A percentile compares a stretch with the other conserved stretches of the same genome.
Evolutionary conservation across 2,888 invertebrate genomes (phyloP).

Genomic region (Ecliptopera silaceata): DNA sequence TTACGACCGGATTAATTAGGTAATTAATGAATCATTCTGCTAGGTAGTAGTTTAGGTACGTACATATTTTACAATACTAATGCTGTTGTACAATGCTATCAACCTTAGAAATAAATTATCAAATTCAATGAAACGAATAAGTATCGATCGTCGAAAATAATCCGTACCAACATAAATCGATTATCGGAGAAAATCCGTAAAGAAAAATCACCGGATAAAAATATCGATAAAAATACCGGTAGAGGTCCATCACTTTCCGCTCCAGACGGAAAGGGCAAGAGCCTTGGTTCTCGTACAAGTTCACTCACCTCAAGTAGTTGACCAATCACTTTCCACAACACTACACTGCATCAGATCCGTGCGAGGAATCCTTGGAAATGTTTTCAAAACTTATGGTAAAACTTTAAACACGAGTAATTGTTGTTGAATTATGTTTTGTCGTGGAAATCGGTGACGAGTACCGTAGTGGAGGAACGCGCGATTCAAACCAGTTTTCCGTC

Average conservation of each 20-base stretch:
- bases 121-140: not conserved
- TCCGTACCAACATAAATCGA: not conserved
- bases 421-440: conserved; percentile 64
- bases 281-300: conserved; percentile 56
- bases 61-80: too few species aligned
- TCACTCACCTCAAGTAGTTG: conserved; percentile 65
- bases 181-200: not conserved
- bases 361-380: conserved; percentile 35
- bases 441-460: conserved; percentile 60
- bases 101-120: not conserved
- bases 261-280: conserved; percentile 59
- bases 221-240: conserved; percentile 34
- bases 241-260: conserved; percentile 33
- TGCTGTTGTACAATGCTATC: too few species aligned
- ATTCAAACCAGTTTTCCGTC: conserved; percentile 68
- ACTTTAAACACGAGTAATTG: conserved; percentile 58
- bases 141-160: conserved; percentile 2
- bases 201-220: conserved; percentile 12
- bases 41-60: too few species aligned
- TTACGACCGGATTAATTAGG: not conserved
- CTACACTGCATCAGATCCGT: conserved; percentile 46
- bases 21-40: too few species aligned
- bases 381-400: conserved; percentile 53
- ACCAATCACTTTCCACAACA: conserved; percentile 55
- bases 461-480: conserved; percentile 50